phyloP scores from a whole-genome alignment of 2,888 invertebrate species.

The Diloba caeruleocephala region DNA sequence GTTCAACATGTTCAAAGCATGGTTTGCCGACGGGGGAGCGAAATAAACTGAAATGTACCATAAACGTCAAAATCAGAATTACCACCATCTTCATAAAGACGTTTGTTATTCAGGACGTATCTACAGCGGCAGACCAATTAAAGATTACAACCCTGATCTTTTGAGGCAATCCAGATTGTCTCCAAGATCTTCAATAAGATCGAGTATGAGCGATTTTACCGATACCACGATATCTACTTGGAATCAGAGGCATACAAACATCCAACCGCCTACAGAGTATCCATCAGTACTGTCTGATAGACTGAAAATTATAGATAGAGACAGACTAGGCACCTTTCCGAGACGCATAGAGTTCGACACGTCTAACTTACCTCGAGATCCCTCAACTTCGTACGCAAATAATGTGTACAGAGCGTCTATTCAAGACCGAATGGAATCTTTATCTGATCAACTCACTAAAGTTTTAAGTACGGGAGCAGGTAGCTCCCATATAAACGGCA shows the following conservation, averaged over 20 bases:
- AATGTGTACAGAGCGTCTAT: slow-evolving; percentile 74
- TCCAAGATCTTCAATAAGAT: slow-evolving; percentile 83
- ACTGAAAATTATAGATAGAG: slow-evolving; percentile 75
- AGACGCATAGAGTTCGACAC: slow-evolving; percentile 83
- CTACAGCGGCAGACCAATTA: slow-evolving; percentile 81
- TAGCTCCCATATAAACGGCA: slow-evolving; percentile 84
- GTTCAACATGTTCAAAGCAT: slow-evolving; percentile 71
- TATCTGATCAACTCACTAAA: slow-evolving; percentile 83
- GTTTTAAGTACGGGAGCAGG: slow-evolving; percentile 82
- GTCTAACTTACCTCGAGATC: slow-evolving; percentile 71
- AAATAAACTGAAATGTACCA: slow-evolving; percentile 88
- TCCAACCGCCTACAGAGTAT: slow-evolving; percentile 73
- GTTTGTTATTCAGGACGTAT: slow-evolving; percentile 76
- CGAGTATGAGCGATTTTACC: slow-evolving; percentile 86
- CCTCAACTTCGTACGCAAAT: slow-evolving; percentile 77
- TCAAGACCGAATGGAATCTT: slow-evolving; percentile 78
- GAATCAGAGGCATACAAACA: slow-evolving; percentile 75
- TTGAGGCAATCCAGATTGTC: slow-evolving; percentile 77
- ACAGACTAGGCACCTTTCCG: slow-evolving; percentile 72
- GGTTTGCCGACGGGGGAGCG: slow-evolving; percentile 68
- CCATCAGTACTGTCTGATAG: slow-evolving; percentile 84
- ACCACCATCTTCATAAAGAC: slow-evolving; percentile 53
- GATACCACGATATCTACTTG: slow-evolving; percentile 86
- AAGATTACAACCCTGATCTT: slow-evolving; percentile 84
- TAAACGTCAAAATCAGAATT: slow-evolving; percentile 53